Evolutionary conservation across 2,797 vertebrate species (phyloP).

Genomic region (Myotis daubentonii): DNA sequence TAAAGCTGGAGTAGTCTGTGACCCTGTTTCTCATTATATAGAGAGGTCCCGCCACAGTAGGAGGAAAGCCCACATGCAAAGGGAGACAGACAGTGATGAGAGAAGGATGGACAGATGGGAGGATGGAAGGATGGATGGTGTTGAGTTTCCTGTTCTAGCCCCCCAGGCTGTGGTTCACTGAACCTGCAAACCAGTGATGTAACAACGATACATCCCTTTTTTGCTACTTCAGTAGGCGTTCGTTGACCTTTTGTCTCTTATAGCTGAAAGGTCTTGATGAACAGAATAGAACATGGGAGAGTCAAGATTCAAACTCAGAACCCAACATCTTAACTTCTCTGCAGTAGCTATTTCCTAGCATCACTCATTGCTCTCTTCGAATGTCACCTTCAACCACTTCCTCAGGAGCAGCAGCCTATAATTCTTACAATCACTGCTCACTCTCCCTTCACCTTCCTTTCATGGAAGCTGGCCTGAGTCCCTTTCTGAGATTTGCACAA

Average conservation of each 20-base stretch:
- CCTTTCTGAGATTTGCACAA: conserved; percentile 26
- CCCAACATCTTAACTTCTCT: conserved; percentile 29
- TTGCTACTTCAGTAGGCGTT: not conserved
- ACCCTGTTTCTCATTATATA: not conserved
- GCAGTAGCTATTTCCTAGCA: not conserved
- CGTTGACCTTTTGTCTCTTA: not conserved
- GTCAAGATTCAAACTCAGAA: not conserved
- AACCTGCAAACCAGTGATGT: not conserved
- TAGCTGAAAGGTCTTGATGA: not conserved
- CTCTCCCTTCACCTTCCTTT: conserved; percentile 13
- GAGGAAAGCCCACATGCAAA: not conserved
- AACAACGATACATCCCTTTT: not conserved
- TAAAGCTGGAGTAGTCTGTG: not conserved
- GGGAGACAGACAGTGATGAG: not conserved
- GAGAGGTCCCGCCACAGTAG: not conserved
- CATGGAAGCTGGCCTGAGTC: not conserved
- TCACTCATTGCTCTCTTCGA: not conserved
- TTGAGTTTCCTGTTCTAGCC: not conserved
- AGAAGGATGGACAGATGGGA: not conserved
- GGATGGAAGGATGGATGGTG: not conserved
- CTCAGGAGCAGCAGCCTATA: conserved; percentile 51
- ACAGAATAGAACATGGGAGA: not conserved
- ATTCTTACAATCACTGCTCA: not conserved
- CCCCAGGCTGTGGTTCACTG: not conserved
- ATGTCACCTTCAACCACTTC: conserved; percentile 39